Conservation (phyloP, 2,888 invertebrate genomes). For the Andrena chrysosceles region DNA sequence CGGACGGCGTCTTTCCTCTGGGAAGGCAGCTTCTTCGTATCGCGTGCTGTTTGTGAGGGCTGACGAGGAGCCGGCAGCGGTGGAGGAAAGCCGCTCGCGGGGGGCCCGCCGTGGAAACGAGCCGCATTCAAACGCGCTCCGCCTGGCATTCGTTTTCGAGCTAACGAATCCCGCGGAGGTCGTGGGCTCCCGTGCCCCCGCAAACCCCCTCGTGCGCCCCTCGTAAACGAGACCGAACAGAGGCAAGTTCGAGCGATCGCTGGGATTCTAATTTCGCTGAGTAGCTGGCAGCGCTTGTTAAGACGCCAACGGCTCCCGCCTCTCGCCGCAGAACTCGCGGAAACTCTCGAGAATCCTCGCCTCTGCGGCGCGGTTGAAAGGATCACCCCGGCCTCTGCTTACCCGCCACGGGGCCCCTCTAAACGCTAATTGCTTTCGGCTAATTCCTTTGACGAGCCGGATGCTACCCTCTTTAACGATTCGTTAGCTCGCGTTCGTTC, state of each 20-base stretch:
- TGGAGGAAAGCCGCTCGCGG: background rate
- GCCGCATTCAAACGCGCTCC: constrained; percentile 9
- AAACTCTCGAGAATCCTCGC: constrained; percentile 41
- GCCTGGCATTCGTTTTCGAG: constrained; percentile 14
- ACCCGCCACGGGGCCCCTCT: background rate
- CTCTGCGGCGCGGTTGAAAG: constrained; percentile 29
- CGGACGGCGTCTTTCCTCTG: background rate
- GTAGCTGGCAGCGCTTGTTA: constrained; percentile 58
- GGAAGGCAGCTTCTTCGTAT: background rate
- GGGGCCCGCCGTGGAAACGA: background rate
- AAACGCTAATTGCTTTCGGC: constrained; percentile 52
- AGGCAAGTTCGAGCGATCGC: constrained; percentile 45
- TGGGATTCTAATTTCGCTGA: constrained; percentile 66
- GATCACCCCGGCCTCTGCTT: constrained; percentile 12
- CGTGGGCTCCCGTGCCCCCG: background rate
- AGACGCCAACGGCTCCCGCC: constrained; percentile 20
- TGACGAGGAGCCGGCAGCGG: background rate
- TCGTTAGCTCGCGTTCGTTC: constrained; percentile 24
- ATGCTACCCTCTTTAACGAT: constrained; percentile 27
- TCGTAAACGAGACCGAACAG: constrained; percentile 34
- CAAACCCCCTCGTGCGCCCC: background rate
- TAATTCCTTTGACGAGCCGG: constrained; percentile 49
- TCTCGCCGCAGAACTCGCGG: constrained; percentile 49
- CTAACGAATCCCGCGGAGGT: constrained; percentile 45
- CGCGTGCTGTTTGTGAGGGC: constrained; percentile 7